phyloP scores from a whole-genome alignment of 1,140 invertebrate species.

The Pristionchus pacificus region DNA sequence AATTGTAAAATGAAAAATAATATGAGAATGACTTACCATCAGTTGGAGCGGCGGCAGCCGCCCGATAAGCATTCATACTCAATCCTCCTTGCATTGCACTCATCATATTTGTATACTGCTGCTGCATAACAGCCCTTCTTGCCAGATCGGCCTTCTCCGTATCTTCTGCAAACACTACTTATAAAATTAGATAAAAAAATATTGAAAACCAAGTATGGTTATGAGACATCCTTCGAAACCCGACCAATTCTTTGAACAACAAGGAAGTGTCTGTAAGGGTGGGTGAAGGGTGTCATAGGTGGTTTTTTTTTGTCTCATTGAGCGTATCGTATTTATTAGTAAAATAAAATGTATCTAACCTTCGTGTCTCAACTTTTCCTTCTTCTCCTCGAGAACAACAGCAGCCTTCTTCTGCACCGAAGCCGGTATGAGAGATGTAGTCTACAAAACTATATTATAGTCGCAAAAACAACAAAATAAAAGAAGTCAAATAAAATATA shows the following conservation, averaged over 20 bases:
- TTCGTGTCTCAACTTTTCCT: too few relatives aligned
- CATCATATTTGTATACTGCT: conserved; percentile 22
- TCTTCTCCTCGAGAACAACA: conserved; percentile 6
- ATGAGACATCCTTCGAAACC: too few relatives aligned
- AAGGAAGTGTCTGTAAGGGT: too few relatives aligned
- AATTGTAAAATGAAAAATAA: too few relatives aligned
- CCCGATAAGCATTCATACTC: not conserved
- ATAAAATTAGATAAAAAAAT: too few relatives aligned
- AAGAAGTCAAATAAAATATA: conserved; percentile 4
- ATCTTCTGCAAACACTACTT: not conserved
- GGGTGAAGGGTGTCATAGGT: too few relatives aligned
- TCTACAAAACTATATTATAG: conserved; percentile 2
- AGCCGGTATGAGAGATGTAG: conserved; percentile 24
- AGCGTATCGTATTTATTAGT: too few relatives aligned
- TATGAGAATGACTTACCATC: conserved; percentile 4
- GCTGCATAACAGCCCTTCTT: conserved; percentile 25
- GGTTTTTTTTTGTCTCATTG: too few relatives aligned
- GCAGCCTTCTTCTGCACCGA: conserved; percentile 19
- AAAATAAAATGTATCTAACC: too few relatives aligned
- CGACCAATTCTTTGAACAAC: too few relatives aligned
- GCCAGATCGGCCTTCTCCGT: conserved; percentile 14
- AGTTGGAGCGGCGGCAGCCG: conserved; percentile 1
- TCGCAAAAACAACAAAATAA: not conserved
- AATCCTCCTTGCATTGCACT: conserved; percentile 18
- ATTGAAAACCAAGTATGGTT: too few relatives aligned